Evolutionary conservation across 2,113 vertebrate species (phyloP), one percentile per base, ranked within the genome.

Genomic region (Tragulus kanchil): DNA sequence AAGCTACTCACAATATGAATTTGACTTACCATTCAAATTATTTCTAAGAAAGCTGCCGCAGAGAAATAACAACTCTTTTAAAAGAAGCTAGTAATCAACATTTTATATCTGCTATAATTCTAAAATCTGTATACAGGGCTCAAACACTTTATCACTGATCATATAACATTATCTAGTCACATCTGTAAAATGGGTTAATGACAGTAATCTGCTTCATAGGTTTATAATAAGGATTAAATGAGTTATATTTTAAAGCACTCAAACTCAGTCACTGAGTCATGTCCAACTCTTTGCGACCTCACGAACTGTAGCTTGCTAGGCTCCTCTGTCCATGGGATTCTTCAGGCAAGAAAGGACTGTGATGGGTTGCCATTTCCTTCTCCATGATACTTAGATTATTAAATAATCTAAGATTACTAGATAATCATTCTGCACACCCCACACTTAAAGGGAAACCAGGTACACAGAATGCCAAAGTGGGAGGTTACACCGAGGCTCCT

Each of bases 221-320:
- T 52, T 85, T 89, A 52, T 54, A n/a, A 64, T 17, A 90, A 94
- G 16, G 45, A 87, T 95, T 89, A 90, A 93, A 58, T 71, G 15
- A 75, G 15, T 58, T 50, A 56, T 56, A 94, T 71, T 81, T 89
- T 67, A 79, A 90, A 31, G 15, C 8, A 69, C 36, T 36, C 36
- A 36, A 36, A 36, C 36, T 36, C 36, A 36, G 36, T 36, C 36
- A 36, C 36, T 36, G 36, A 36, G 36, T 36, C 36, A 36, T 36
- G 36, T 36, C 36, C 36, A 36, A 36, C 36, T 36, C 36, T 36
- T 36, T 36, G 36, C 36, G 36, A 36, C 36, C 36, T 36, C 36
- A 36, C 36, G 36, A 36, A 36, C 36, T 36, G 36, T 36, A 36
- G 36, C 36, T 36, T 36, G 36, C 36, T 36, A 36, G 36, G 36